A percentile compares a stretch with the other conserved stretches of the same genome.
phyloP scores from a whole-genome alignment of 2,888 invertebrate genomes.

The Tinea pellionella region DNA sequence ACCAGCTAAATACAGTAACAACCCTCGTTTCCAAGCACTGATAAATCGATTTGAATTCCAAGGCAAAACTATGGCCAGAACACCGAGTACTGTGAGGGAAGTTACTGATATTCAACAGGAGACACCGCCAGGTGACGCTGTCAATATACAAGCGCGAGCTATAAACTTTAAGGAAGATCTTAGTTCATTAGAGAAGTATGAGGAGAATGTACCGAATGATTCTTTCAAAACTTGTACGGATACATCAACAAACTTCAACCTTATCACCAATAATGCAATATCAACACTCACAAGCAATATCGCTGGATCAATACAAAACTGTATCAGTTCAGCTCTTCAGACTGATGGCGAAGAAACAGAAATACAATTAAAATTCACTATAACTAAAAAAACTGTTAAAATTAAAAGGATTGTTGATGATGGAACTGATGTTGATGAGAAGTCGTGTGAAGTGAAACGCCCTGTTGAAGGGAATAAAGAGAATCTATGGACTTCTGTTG shows the following conservation, averaged over 20 bases:
- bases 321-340: constrained; percentile 42
- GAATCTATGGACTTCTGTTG: constrained; percentile 57
- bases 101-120: constrained; percentile 26
- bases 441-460: constrained; percentile 28
- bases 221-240: constrained; percentile 48
- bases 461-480: constrained; percentile 32
- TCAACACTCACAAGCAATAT: constrained; percentile 44
- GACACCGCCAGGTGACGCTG: constrained; percentile 44
- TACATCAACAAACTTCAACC: constrained; percentile 25
- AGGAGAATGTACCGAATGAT: constrained; percentile 33
- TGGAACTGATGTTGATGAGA: constrained; percentile 25
- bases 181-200: constrained; percentile 17
- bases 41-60: constrained; percentile 55
- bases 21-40: constrained; percentile 58
- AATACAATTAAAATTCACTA: constrained; percentile 59
- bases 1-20: constrained; percentile 33
- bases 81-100: constrained; percentile 36
- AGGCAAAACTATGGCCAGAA: constrained; percentile 39
- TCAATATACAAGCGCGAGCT: constrained; percentile 46
- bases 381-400: constrained; percentile 52
- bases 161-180: constrained; percentile 61
- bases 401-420: constrained; percentile 39
- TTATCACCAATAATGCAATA: constrained; percentile 36
- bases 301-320: constrained; percentile 49
- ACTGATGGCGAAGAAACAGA: constrained; percentile 54